Base-by-base conservation (phyloP, 2,797 vertebrate genomes). In the Chrosomus eos region DNA sequence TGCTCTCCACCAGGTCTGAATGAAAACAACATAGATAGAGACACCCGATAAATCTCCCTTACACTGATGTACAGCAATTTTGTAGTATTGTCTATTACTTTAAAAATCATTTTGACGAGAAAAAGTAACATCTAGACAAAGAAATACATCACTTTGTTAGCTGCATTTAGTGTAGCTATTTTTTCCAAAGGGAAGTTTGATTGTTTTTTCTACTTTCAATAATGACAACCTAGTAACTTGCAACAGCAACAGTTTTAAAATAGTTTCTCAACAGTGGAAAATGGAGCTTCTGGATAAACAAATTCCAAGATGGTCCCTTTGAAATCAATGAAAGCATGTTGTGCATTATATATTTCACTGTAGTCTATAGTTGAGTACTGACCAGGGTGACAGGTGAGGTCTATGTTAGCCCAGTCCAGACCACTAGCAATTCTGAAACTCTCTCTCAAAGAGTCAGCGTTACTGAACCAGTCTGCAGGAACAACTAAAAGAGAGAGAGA, bases 361-460 rank as follows among this genome's bases (percentile, higher is more conserved):
- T 14, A 23, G 26, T 60, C 58, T 31, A 73, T 9, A 51, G 16
- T 23, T 7, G 13, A 26, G 55, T 48, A 94, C 96, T 91, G 77
- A 99, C 98, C 98, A 95, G 97, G 98, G 91, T 99, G 96, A 82
- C 96, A 94, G 55, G 97, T 96, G 91, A 99, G 96, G 90, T 99
- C 98, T 79, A 99, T 98, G 93, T 96, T 98, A 75, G 97, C 97
- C 98, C 98, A 99, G 93, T 99, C 97, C 88, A 99, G 95, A 88
- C 91, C 95, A 92, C 96, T 98, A 90, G 97, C 98, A 87, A 99
- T 97, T 92, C 97, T 97, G 94, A 99, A 98, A 90, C 98, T 99
- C 93, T 99, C 97, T 93, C 97, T 99, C 90, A 99, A 93, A 84
- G 97, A 97, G 91, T 98, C 97, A 4, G 97, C 95, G 88, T 91